Evolutionary conservation across 2,888 invertebrate genomes (phyloP), one percentile per base, ranked within the genome.

Genomic region (Steromphala cineraria): DNA sequence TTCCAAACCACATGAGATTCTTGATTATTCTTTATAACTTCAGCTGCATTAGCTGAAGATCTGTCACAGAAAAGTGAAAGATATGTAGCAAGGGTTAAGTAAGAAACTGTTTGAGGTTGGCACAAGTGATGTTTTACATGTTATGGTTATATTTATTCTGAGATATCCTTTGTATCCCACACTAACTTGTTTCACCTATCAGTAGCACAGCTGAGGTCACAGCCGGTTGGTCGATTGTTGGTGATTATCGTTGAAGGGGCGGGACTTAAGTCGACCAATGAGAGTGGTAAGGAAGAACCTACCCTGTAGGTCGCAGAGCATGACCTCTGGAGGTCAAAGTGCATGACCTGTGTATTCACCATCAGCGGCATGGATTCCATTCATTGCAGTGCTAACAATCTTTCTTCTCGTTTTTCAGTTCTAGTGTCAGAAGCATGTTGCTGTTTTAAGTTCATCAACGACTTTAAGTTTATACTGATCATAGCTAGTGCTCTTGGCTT

Each of bases 161-260:
- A 19, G 2, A 52, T 21, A 40, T 75, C 13, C 1, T 24, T 40
- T n/a, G 53, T 15, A 46, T 78, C 46, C 55, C 46, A n/a, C 40
- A 53, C 74, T 36, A 10, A 40, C 17, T 80, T 31, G 55, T 62
- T 19, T 55, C 31, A 46, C 21, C 31, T 74, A 46, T 71, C 21
- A 55, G n/a, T 80, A 75, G 78, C 78, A 40, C 80, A 79, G 53
- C 52, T 81, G 76, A 81, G 81, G 15, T 80, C 86, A 80, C 87
- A 90, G 94, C 91, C 94, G 94, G 92, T 95, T 86, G 95, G 95
- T 85, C 94, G 95, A 85, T 94, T 95, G 80, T 94, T 95, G 85
- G 95, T 94, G 78, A 93, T 94, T 80, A 93, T 94, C 79, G 89
- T 93, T 84, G 94, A 94, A 88, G 93, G 93, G 31, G 85, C 89